Evolutionary conservation across 2,888 invertebrate species (phyloP).

Genomic region (Axea sp.): DNA sequence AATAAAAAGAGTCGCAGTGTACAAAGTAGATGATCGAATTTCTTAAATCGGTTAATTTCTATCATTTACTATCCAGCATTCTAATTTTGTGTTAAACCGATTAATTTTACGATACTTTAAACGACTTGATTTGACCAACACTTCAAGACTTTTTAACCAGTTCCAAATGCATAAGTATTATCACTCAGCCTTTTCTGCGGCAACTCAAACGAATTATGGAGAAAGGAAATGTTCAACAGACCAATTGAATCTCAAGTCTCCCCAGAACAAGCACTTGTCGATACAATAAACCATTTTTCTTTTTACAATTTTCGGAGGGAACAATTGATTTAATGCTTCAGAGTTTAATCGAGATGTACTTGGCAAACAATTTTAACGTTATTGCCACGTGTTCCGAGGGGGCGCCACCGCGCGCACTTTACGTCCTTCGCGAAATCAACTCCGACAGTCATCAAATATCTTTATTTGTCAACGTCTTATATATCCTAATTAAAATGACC

Average conservation of each 20-base stretch:
- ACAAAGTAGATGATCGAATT: no score
- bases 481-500: slow-evolving; percentile 25
- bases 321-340: slow-evolving; percentile 57
- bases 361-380: slow-evolving; percentile 78
- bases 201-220: slow-evolving; percentile 1
- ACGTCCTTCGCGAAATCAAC: neutral
- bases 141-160: no score
- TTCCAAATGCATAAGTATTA: no score
- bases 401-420: neutral
- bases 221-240: neutral
- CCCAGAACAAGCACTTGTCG: neutral
- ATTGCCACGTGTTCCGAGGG: slow-evolving; percentile 67
- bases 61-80: no score
- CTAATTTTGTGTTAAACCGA: no score
- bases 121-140: no score
- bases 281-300: neutral
- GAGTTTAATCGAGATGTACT: slow-evolving; percentile 72
- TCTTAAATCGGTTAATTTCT: no score
- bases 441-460: neutral
- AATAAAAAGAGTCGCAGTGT: no score
- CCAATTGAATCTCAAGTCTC: neutral
- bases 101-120: no score
- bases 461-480: slow-evolving; percentile 18
- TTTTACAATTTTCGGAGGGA: slow-evolving; percentile 27
- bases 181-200: no score